Conservation (phyloP, 2,113 vertebrate species). For the Arothron firmamentum region DNA sequence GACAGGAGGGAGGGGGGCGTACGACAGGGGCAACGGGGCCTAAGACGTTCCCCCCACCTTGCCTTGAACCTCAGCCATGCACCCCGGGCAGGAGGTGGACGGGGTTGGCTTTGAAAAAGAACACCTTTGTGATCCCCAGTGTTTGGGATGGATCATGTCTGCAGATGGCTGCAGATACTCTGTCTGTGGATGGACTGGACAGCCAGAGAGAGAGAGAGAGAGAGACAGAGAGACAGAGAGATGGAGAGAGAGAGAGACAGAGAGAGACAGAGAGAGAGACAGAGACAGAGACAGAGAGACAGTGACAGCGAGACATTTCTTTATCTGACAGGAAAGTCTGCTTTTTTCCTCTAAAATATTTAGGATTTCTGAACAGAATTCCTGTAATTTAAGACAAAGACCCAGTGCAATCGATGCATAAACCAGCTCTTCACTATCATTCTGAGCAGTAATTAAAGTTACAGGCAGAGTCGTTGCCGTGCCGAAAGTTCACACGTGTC, state of each 20-base stretch:
- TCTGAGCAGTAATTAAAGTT: conserved; percentile 31
- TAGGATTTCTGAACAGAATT: too few species aligned
- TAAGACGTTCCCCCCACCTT: conserved; percentile 96
- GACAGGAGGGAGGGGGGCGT: conserved; percentile 78
- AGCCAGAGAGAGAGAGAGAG: not conserved
- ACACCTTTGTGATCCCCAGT: conserved; percentile 99
- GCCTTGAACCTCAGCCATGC: conserved; percentile 87
- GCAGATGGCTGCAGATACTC: conserved; percentile 90
- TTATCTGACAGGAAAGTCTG: too few species aligned
- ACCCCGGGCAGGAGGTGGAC: conserved; percentile 89
- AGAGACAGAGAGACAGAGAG: not conserved
- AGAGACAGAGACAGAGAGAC: not conserved
- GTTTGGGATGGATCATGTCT: conserved; percentile 89
- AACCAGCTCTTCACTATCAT: too few species aligned
- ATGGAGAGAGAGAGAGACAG: too few species aligned
- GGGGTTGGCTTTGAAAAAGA: conserved; percentile 95
- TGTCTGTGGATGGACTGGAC: conserved; percentile 60
- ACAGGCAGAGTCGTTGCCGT: conserved; percentile 22
- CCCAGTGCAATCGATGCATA: too few species aligned
- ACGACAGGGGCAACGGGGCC: conserved; percentile 77
- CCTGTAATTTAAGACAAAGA: too few species aligned
- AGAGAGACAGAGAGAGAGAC: not conserved
- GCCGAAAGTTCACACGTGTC: conserved; percentile 43
- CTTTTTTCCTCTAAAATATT: too few species aligned
- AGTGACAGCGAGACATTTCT: too few species aligned